phyloP scores from a whole-genome alignment of 30 jellyfish, hydroid and myxozoan species.

The Chrysaora quinquecirrha region DNA sequence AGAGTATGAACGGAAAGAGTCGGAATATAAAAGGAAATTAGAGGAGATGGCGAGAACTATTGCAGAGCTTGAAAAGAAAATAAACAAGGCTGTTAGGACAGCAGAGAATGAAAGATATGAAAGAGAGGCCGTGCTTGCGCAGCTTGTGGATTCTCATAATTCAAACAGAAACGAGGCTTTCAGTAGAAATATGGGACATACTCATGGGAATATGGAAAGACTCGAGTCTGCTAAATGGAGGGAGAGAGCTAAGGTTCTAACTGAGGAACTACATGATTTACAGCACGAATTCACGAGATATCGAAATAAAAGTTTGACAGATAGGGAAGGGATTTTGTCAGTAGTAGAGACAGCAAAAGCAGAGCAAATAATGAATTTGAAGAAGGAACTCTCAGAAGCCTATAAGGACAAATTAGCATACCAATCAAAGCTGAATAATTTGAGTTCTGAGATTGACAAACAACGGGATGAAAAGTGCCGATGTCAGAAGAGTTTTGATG shows the following conservation, averaged over 20 bases:
- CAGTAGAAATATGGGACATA: neutral
- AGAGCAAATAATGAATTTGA: conserved; percentile 21
- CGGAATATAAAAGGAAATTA: conserved; percentile 37
- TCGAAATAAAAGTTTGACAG: conserved; percentile 22
- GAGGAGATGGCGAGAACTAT: conserved; percentile 56
- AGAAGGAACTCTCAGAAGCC: conserved; percentile 28
- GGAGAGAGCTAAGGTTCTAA: conserved; percentile 32
- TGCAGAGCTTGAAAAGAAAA: conserved; percentile 16
- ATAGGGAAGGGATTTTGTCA: conserved; percentile 12
- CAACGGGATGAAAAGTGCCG: conserved; percentile 2
- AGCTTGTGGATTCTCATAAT: conserved; percentile 13
- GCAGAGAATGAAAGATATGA: conserved; percentile 54
- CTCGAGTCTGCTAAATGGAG: conserved; percentile 36
- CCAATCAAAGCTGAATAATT: conserved; percentile 16
- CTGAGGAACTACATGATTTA: conserved; percentile 29
- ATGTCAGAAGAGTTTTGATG: neutral
- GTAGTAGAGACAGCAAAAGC: conserved; percentile 8
- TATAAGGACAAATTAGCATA: neutral
- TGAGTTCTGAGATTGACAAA: conserved; percentile 11
- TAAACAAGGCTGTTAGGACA: conserved; percentile 36
- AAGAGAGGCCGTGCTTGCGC: conserved; percentile 53
- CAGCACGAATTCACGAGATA: conserved; percentile 40
- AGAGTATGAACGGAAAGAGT: conserved; percentile 32
- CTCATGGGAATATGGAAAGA: neutral
- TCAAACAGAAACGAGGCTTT: neutral